These are phyloP conservation scores for Dolichopus griseipennis DNA, from an alignment of 2,888 invertebrate genomes.

Conservation along the genomic window DNA sequence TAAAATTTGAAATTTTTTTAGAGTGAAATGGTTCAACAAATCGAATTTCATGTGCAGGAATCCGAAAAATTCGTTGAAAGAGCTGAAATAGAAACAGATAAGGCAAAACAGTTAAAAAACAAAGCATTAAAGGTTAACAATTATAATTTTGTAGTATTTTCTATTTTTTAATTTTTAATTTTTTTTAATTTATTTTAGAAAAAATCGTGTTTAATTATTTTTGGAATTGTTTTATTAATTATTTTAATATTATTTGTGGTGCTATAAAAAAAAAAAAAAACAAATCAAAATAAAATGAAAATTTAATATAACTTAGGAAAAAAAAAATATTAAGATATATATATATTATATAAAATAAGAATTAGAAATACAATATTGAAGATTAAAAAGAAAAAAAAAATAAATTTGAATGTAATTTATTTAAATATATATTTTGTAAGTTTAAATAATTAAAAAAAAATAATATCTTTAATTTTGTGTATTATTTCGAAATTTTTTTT, in stretches of 20 bases:
- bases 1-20: slow-evolving; percentile 18
- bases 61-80: slow-evolving; percentile 38
- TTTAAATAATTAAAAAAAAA: too few species aligned
- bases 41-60: slow-evolving; percentile 42
- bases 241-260: slow-evolving; percentile 18
- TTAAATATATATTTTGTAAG: too few species aligned
- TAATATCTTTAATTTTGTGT: too few species aligned
- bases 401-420: too few species aligned
- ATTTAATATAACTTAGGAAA: too few species aligned
- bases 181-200: slow-evolving; percentile 19
- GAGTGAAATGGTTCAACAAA: slow-evolving; percentile 40
- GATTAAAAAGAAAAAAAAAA: too few species aligned
- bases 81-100: slow-evolving; percentile 34
- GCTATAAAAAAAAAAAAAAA: slow-evolving; percentile 15
- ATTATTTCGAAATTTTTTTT: too few species aligned
- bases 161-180: neutral
- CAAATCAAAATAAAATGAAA: too few species aligned
- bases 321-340: too few species aligned
- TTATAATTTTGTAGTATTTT: slow-evolving; percentile 1
- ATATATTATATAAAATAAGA: too few species aligned
- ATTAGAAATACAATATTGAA: too few species aligned
- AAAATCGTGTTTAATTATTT: slow-evolving; percentile 17
- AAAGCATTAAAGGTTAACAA: slow-evolving; percentile 28
- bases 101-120: slow-evolving; percentile 26
- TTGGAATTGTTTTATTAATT: slow-evolving; percentile 16